Conservation (phyloP, 2,797 vertebrate species). For the Eupleurogrammus muticus region DNA sequence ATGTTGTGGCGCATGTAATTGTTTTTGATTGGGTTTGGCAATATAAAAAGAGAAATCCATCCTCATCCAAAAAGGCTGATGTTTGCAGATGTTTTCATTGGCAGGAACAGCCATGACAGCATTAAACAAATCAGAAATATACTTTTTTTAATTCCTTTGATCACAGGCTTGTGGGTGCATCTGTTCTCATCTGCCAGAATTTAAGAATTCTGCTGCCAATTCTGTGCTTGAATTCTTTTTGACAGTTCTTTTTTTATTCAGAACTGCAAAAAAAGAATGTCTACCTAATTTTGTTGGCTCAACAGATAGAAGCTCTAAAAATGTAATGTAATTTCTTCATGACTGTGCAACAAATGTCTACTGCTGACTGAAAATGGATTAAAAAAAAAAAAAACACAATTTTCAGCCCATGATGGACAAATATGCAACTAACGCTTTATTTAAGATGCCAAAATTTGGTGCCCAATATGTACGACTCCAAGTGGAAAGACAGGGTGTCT, state of each 20-base stretch:
- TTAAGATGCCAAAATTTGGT: neutral
- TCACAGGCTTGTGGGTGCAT: slow-evolving; percentile 16
- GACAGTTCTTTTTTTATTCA: slow-evolving; percentile 6
- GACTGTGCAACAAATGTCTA: slow-evolving; percentile 1
- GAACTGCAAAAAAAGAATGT: slow-evolving; percentile 11
- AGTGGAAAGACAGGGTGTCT: neutral
- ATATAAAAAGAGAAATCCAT: slow-evolving; percentile 38
- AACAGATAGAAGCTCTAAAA: slow-evolving; percentile 10
- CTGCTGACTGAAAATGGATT: neutral
- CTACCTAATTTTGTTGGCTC: neutral
- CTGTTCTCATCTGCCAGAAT: slow-evolving; percentile 27
- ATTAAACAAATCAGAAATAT: slow-evolving; percentile 25
- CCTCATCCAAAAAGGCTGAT: slow-evolving; percentile 31
- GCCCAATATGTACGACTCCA: neutral
- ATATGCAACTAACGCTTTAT: neutral
- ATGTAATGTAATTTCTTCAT: neutral
- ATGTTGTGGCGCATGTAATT: slow-evolving; percentile 50
- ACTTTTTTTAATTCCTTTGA: slow-evolving; percentile 24
- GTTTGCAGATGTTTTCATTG: slow-evolving; percentile 56
- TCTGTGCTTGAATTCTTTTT: slow-evolving; percentile 6
- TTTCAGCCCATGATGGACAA: neutral
- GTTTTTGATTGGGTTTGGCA: slow-evolving; percentile 57
- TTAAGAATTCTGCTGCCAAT: slow-evolving; percentile 10
- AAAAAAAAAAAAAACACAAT: neutral
- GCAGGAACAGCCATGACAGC: slow-evolving; percentile 21